These are phyloP conservation scores for Ganaspis sp. DNA, from an alignment of 1,140 invertebrate species.

Conservation along the genomic window DNA sequence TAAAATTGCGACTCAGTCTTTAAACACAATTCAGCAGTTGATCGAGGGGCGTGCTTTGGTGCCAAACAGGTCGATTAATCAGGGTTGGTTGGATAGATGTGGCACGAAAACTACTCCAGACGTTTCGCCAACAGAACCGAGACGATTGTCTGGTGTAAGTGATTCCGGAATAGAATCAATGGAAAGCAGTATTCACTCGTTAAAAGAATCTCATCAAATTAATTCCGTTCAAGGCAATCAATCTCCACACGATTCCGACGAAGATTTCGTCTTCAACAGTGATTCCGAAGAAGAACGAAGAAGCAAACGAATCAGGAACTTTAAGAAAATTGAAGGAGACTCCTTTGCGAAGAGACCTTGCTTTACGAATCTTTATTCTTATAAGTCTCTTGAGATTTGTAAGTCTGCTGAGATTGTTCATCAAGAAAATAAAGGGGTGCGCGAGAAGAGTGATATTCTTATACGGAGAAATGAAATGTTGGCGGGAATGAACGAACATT, in stretches of 20 bases:
- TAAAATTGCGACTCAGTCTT: slow-evolving; percentile 52
- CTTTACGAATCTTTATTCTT: slow-evolving; percentile 1
- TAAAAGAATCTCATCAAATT: slow-evolving; percentile 39
- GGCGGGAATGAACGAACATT: too few species aligned
- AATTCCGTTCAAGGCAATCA: background rate
- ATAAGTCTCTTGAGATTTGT: too few species aligned
- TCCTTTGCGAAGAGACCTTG: slow-evolving; percentile 50
- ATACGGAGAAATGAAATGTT: too few species aligned
- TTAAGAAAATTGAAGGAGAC: slow-evolving; percentile 55
- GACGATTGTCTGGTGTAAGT: slow-evolving; percentile 44
- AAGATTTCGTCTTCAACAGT: slow-evolving; percentile 81
- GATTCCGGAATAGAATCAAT: slow-evolving; percentile 65
- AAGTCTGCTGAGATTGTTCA: too few species aligned
- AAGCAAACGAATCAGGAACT: slow-evolving; percentile 69
- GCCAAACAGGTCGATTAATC: slow-evolving; percentile 61
- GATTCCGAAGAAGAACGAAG: slow-evolving; percentile 78
- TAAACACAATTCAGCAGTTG: slow-evolving; percentile 72
- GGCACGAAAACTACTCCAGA: slow-evolving; percentile 51
- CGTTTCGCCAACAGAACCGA: background rate
- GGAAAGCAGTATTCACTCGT: slow-evolving; percentile 51
- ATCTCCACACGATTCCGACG: slow-evolving; percentile 57
- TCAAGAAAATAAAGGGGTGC: background rate
- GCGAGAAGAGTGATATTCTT: too few species aligned
- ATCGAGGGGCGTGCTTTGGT: slow-evolving; percentile 45
- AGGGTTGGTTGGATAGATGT: slow-evolving; percentile 78